Conservation (phyloP, 2,888 invertebrate species). For the Drosophila kambysellisi region DNA sequence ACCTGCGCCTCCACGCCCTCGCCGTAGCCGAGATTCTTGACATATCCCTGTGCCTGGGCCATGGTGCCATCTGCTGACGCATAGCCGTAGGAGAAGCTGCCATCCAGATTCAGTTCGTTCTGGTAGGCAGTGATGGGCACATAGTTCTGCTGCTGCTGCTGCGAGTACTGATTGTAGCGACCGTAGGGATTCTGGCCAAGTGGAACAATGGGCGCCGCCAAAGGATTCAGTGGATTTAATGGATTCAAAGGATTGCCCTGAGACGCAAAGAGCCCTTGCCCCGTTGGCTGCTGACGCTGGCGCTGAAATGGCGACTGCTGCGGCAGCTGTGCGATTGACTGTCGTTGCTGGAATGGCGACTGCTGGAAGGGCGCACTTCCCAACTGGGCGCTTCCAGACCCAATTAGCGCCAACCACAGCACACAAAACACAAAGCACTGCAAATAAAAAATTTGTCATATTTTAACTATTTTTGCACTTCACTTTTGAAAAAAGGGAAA, state of each 20-base stretch:
- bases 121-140: constrained; percentile 85
- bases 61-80: constrained; percentile 92
- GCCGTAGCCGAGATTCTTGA: constrained; percentile 90
- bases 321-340: constrained; percentile 57
- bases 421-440: constrained; percentile 38
- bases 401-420: constrained; percentile 37
- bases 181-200: constrained; percentile 69
- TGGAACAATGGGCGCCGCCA: constrained; percentile 53
- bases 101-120: constrained; percentile 85
- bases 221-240: constrained; percentile 59
- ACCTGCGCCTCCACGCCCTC: constrained; percentile 87
- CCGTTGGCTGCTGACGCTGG: constrained; percentile 54
- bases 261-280: constrained; percentile 63
- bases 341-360: constrained; percentile 78
- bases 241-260: constrained; percentile 56
- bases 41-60: constrained; percentile 91
- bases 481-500: neutral
- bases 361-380: constrained; percentile 74
- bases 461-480: neutral
- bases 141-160: constrained; percentile 80
- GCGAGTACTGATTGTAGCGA: constrained; percentile 81
- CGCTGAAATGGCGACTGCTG: constrained; percentile 62
- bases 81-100: constrained; percentile 87
- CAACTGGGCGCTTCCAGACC: constrained; percentile 51
- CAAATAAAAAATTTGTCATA: neutral